A percentile compares a stretch with the other conserved stretches of the same genome.
Conservation (phyloP, 2,113 vertebrate genomes). For the Alces alces region DNA sequence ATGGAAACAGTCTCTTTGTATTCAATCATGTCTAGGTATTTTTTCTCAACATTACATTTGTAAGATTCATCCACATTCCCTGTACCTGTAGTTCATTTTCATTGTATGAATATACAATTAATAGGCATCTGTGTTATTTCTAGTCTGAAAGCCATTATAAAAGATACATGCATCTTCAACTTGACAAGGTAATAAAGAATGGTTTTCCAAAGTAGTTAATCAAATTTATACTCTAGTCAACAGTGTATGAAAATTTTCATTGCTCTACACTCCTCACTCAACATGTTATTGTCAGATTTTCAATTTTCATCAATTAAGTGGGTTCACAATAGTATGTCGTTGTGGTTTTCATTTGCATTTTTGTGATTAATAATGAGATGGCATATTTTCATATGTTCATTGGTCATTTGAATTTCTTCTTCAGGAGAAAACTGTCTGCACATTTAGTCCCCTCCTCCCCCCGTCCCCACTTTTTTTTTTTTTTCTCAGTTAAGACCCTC, state of each 20-base stretch:
- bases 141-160: not conserved
- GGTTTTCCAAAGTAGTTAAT: not conserved
- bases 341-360: not conserved
- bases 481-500: not conserved
- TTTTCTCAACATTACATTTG: not conserved
- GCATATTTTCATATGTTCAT: not conserved
- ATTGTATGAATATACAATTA: not conserved
- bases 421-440: not conserved
- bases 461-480: accelerated
- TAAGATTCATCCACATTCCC: not conserved
- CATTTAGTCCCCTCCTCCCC: not conserved
- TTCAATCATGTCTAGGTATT: not conserved
- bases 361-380: not conserved
- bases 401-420: not conserved
- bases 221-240: not conserved
- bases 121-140: not conserved
- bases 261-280: not conserved
- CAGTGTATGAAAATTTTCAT: not conserved
- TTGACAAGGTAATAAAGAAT: not conserved
- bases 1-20: not conserved
- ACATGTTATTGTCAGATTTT: not conserved
- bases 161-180: not conserved
- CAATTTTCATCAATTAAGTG: not conserved
- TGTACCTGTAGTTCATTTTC: not conserved
- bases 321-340: not conserved